Conservation (phyloP, 2,888 invertebrate species). For the Pantelozetes paolii region DNA sequence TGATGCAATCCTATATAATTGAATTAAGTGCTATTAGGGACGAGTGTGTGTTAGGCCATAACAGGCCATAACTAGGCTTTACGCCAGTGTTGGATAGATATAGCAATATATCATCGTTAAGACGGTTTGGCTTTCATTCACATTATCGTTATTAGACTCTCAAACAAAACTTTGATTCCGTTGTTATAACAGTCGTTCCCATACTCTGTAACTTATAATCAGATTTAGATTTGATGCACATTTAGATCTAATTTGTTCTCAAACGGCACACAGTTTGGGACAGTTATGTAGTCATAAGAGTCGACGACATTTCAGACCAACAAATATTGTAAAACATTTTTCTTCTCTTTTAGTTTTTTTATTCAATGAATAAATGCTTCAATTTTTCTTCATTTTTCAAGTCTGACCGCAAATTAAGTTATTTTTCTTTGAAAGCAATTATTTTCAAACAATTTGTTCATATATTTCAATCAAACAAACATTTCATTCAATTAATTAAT, state of each 20-base stretch:
- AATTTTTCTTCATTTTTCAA: not conserved
- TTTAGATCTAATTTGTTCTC: slow-evolving; percentile 28
- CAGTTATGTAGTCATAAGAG: not conserved
- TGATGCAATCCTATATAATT: slow-evolving; percentile 34
- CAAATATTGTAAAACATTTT: slow-evolving; percentile 20
- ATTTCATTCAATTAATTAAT: not conserved
- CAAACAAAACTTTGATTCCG: slow-evolving; percentile 18
- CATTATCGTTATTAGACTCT: slow-evolving; percentile 24
- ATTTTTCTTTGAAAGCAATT: not conserved
- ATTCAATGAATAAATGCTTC: no score
- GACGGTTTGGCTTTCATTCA: slow-evolving; percentile 11
- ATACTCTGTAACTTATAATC: slow-evolving; percentile 22
- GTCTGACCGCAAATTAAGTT: not conserved
- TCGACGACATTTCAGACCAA: slow-evolving; percentile 20
- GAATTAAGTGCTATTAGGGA: slow-evolving; percentile 34
- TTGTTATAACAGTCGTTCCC: not conserved
- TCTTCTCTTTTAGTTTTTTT: no score
- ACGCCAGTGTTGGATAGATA: slow-evolving; percentile 3
- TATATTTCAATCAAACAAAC: no score
- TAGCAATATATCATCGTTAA: slow-evolving; percentile 15
- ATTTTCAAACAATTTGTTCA: no score
- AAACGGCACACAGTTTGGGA: not conserved
- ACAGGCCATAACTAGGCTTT: slow-evolving; percentile 31
- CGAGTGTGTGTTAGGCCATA: slow-evolving; percentile 31
- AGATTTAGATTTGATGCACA: slow-evolving; percentile 24